A percentile compares a stretch with the other conserved stretches of the same genome.
Evolutionary conservation across 1,140 invertebrate genomes (phyloP).

Genomic region (Meloidogyne exigua): DNA sequence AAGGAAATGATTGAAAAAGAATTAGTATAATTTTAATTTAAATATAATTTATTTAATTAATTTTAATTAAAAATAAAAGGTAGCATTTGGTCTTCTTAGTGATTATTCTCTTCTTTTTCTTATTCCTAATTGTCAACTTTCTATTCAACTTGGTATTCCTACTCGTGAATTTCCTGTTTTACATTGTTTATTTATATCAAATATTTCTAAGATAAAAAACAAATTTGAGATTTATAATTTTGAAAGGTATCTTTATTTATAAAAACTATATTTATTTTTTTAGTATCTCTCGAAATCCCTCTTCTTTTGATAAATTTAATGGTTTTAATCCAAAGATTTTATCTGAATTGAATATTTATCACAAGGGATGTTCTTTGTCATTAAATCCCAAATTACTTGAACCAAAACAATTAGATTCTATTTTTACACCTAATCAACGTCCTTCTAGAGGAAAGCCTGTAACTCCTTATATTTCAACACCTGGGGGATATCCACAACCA

Average conservation of each 20-base stretch:
- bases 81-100: neutral
- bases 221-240: constrained; percentile 7
- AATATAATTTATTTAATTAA: neutral
- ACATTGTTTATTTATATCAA: constrained; percentile 19
- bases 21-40: constrained; percentile 1
- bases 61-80: neutral
- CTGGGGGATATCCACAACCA: neutral
- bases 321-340: neutral
- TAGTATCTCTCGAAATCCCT: neutral
- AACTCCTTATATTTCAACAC: constrained; percentile 20
- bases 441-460: constrained; percentile 6
- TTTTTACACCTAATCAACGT: constrained; percentile 8
- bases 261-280: neutral
- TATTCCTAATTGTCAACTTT: constrained; percentile 1
- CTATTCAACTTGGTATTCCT: constrained; percentile 1
- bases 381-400: neutral
- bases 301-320: constrained; percentile 7
- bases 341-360: neutral
- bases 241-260: neutral
- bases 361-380: neutral
- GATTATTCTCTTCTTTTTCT: constrained; percentile 10
- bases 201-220: neutral
- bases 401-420: neutral
- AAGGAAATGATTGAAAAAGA: constrained; percentile 21
- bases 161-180: neutral